Evolutionary conservation across 2,888 invertebrate species (phyloP), one percentile per base, ranked within the genome.

Genomic region (Rhogogaster chlorosoma): DNA sequence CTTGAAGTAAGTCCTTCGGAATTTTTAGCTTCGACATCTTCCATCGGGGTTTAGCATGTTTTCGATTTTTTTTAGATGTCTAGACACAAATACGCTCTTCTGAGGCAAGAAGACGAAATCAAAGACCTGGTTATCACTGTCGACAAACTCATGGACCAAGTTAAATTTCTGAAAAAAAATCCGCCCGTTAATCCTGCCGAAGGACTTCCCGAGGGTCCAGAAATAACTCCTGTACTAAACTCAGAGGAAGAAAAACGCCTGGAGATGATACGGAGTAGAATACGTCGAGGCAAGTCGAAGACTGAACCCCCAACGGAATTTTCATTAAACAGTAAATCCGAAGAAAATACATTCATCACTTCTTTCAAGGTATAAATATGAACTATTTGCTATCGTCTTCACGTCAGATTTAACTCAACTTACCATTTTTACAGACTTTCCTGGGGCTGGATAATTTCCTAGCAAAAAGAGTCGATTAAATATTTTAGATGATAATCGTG

Each of bases 31-130:
- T 29, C 15, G 22, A 9, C 9, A 53, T 57, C 32, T 7, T 57
- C n/a, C 15, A 45, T 38, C n/a, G n/a, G 12, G 15, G 18, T 38
- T 38, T 73, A 5, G 22, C n/a, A 0, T 0, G 12, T 26, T 10
- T 26, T 32, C 42, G 6, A 38, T 22, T 36, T n/a, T 29, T 36
- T 67, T 67, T 49, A 70, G 84, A 80, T 84, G 22, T 75, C 75
- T 5, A 84, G 61, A 78, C 67, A 84, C 84, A 84, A 32, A 64
- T 57, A 78, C 75, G 84, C 84, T 42, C 73, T 84, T 18, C 12
- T 84, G 78, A 84, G 36, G 10, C 84, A 84, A 84, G 84, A 84
- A 49, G 64, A 78, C 9, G 84, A 84, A 57, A 42, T 84, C 45
- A 84, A 84, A 32, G 84, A 78, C 42, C 36, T 84, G 45, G 22